Evolutionary conservation across 2,797 vertebrate genomes (phyloP), one percentile per base, ranked within the genome.

Genomic region (Myotis vivesi): DNA sequence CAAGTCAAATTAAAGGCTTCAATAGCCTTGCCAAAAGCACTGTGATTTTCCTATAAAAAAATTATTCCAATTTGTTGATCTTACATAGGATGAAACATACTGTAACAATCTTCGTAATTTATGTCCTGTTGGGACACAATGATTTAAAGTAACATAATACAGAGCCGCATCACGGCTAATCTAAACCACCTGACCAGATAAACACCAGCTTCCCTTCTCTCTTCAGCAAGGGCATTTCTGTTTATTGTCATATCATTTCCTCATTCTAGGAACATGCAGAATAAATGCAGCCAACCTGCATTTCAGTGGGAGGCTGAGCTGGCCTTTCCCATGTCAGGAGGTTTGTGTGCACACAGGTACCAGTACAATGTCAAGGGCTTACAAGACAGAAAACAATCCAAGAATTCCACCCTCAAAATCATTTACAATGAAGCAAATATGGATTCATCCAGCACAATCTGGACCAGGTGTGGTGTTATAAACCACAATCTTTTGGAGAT

Each of bases 111-210:
- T 98, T 98, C 97, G 98, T 98, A 98, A 98, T 99, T 99, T 98
- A 98, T 98, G 98, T 99, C 99, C 99, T 99, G 99, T 99, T 99
- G 99, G 98, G 98, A 98, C 98, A 98, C 97, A 98, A 99, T 99
- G 99, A 99, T 99, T 99, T 99, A 99, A 99, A 99, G 97, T 99
- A 99, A 99, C 99, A 99, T 98, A 99, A 98, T 97, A 98, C 99
- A 99, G 99, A 98, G 98, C 99, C 97, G 98, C 98, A 98, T 99
- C 98, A 98, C 98, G 96, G 98, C 98, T 99, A 99, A 99, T 99
- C 99, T 99, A 99, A 99, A 99, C 99, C 99, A 99, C 99, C 98
- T 99, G 98, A 98, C 96, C 98, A 98, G 98, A 99, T 99, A 99
- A 99, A 99, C 98, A 98, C 98, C 98, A 97, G 98, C 97, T 98